A percentile compares a stretch with the other conserved stretches of the same genome.
phyloP scores from a whole-genome alignment of 2,797 vertebrate species.

The Pogoniulus pusillus region DNA sequence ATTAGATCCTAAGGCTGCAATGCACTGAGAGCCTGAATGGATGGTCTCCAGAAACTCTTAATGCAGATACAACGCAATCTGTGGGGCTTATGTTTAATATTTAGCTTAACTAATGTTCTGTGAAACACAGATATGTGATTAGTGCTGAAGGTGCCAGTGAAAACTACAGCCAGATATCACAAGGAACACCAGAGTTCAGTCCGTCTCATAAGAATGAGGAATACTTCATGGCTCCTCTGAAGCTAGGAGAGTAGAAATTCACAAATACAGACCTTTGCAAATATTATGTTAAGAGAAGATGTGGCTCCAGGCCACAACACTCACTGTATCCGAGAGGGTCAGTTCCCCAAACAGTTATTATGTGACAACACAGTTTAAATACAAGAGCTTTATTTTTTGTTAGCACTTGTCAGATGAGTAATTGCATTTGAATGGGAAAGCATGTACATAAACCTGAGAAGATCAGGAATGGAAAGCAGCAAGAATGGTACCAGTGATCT shows the following conservation, averaged over 20 bases:
- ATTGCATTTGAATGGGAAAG: neutral
- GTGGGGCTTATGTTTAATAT: conserved; percentile 52
- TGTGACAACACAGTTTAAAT: neutral
- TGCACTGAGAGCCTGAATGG: neutral
- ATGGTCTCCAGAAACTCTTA: conserved; percentile 33
- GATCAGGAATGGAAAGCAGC: neutral
- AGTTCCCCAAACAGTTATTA: neutral
- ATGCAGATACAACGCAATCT: neutral
- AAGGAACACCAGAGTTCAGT: conserved; percentile 44
- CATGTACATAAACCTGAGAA: neutral
- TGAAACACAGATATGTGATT: conserved; percentile 43
- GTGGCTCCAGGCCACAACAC: neutral
- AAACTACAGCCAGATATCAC: conserved; percentile 1
- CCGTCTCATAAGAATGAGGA: conserved; percentile 9
- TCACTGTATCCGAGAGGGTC: neutral
- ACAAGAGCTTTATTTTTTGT: neutral
- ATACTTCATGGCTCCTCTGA: neutral
- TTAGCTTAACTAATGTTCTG: conserved; percentile 59
- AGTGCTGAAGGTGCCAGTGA: conserved; percentile 39
- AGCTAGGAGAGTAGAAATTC: neutral
- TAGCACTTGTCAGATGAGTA: conserved; percentile 28
- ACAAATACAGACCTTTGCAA: neutral
- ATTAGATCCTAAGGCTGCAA: conserved; percentile 21
- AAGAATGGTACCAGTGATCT: neutral
- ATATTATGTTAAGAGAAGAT: neutral